Percentiles rank a stretch among this genome's conserved stretches.
phyloP scores from a whole-genome alignment of 2,113 vertebrate species.

The Neogale vison region DNA sequence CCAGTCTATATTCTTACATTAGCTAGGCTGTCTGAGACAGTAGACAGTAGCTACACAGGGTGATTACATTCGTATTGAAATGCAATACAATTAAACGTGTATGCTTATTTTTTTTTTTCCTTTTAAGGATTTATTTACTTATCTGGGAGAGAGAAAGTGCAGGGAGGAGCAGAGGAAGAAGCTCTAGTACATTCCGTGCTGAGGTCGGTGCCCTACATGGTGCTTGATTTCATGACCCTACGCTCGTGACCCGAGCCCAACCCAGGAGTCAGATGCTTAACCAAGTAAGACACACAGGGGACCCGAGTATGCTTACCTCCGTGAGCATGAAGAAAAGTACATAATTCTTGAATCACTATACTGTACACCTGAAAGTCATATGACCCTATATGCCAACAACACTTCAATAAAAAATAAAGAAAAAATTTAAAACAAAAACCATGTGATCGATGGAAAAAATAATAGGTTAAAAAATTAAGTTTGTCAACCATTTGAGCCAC shows the following conservation, averaged over 20 bases:
- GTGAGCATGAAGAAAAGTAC: background rate
- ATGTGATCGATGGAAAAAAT: background rate
- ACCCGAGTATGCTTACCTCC: background rate
- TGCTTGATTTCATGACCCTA: background rate
- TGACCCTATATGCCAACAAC: background rate
- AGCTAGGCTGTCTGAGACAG: accelerated
- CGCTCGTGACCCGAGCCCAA: background rate
- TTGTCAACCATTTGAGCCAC: background rate
- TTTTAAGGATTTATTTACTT: background rate
- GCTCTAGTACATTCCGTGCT: background rate
- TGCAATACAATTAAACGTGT: background rate
- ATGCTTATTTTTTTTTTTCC: background rate
- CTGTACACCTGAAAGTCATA: background rate
- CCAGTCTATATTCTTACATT: too few species aligned
- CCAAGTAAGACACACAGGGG: background rate
- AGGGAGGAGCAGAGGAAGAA: background rate
- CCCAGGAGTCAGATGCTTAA: background rate
- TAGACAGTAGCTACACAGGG: background rate
- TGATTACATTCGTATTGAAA: too few species aligned
- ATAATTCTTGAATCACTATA: background rate
- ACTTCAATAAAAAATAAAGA: background rate
- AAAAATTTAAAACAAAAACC: background rate
- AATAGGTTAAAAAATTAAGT: background rate
- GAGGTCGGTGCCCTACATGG: accelerated
- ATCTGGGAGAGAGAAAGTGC: background rate